These are phyloP conservation scores for Pammene aurita DNA, from an alignment of 2,888 invertebrate genomes.

Conservation along the genomic window DNA sequence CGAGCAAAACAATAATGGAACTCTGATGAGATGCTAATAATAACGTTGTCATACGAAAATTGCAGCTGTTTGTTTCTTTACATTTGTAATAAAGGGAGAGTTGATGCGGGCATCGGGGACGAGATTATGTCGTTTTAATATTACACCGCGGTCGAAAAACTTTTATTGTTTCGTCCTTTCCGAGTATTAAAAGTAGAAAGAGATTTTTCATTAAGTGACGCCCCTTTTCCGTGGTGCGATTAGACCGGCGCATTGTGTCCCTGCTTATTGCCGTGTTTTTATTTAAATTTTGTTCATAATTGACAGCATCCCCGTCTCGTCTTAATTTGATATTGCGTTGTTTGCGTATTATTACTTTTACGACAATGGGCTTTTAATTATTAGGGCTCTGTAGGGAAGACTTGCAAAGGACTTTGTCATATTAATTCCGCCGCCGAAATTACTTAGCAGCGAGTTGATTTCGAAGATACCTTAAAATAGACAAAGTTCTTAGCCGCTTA, in stretches of 20 bases:
- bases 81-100: conserved; percentile 72
- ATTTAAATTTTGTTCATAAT: conserved; percentile 70
- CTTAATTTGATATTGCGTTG: conserved; percentile 69
- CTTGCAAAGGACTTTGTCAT: conserved; percentile 31
- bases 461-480: conserved; percentile 29
- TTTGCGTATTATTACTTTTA: conserved; percentile 65
- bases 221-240: conserved; percentile 64
- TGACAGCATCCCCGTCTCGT: conserved; percentile 65
- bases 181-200: conserved; percentile 69
- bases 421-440: conserved; percentile 38
- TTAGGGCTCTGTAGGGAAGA: conserved; percentile 44
- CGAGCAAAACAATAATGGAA: conserved; percentile 61
- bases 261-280: conserved; percentile 65
- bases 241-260: conserved; percentile 67
- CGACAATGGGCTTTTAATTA: conserved; percentile 51
- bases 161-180: conserved; percentile 75
- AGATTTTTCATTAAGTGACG: conserved; percentile 74
- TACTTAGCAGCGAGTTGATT: conserved; percentile 32
- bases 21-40: conserved; percentile 70
- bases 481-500: conserved; percentile 14
- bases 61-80: conserved; percentile 64
- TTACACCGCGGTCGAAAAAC: conserved; percentile 67
- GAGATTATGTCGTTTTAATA: conserved; percentile 79
- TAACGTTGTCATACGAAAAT: conserved; percentile 68
- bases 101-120: conserved; percentile 58